Evolutionary conservation across 1,140 invertebrate species (phyloP).

Genomic region (Oncopodura yosiiana): DNA sequence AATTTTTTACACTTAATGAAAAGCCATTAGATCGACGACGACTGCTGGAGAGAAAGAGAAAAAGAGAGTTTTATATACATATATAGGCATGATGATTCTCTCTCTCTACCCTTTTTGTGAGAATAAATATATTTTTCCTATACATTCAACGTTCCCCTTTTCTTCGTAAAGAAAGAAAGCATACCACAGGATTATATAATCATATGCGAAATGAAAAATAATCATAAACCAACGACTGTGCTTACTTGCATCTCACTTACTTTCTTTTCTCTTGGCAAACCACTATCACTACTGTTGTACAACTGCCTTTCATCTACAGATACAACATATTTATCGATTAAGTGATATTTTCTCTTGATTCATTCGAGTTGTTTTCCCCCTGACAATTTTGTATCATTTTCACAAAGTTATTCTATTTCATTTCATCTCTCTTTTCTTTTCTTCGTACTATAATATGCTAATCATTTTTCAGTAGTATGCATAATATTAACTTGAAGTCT

Average conservation of each 20-base stretch:
- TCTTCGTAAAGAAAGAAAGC: background rate
- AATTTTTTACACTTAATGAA: constrained; percentile 34
- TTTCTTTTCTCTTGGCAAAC: too few relatives aligned
- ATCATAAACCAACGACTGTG: constrained; percentile 30
- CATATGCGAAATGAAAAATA: constrained; percentile 32
- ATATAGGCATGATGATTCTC: background rate
- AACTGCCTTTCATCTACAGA: background rate
- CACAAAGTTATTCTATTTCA: background rate
- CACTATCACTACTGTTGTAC: background rate
- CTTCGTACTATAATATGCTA: constrained; percentile 14
- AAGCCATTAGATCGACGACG: constrained; percentile 30
- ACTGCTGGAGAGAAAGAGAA: background rate
- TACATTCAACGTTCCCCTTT: constrained; percentile 13
- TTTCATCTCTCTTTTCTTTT: constrained; percentile 9
- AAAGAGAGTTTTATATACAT: constrained; percentile 1
- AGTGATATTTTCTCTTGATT: constrained; percentile 23
- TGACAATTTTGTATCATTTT: background rate
- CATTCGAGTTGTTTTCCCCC: background rate
- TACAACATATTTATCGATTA: constrained; percentile 24
- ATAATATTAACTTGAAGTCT: too few relatives aligned
- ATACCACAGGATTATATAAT: constrained; percentile 28
- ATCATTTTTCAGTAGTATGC: too few relatives aligned
- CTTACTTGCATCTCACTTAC: background rate
- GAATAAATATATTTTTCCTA: constrained; percentile 24
- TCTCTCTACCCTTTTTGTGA: constrained; percentile 8